Conservation (phyloP, 1,140 invertebrate genomes). For the Drosophila kanapiae region DNA sequence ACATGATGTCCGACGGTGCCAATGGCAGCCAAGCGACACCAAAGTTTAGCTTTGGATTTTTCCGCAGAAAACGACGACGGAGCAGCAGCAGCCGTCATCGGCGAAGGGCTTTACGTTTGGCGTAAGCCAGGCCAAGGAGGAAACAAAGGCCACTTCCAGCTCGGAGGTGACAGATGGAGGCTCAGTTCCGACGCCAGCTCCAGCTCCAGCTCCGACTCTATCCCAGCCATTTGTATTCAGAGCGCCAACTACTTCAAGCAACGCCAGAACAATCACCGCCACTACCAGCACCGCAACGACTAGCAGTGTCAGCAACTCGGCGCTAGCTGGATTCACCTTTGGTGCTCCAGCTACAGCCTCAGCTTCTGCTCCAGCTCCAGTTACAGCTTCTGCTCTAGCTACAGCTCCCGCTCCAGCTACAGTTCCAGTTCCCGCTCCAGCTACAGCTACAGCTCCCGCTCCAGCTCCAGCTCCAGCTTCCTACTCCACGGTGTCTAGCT, state of each 20-base stretch:
- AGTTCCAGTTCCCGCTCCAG: too few species aligned
- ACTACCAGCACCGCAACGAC: conserved; percentile 1
- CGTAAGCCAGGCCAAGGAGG: conserved; percentile 2
- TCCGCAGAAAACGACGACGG: too few species aligned
- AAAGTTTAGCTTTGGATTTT: conserved; percentile 85
- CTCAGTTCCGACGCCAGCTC: neutral
- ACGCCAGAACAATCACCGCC: conserved; percentile 8
- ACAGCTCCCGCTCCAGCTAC: neutral
- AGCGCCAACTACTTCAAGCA: conserved; percentile 19
- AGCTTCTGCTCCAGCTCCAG: neutral
- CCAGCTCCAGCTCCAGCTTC: too few species aligned
- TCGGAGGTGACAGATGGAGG: conserved; percentile 3
- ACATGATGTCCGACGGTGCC: neutral
- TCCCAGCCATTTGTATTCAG: conserved; percentile 15
- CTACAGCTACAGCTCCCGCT: too few species aligned
- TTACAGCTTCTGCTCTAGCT: neutral
- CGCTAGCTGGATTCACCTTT: conserved; percentile 43
- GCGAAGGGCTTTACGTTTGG: neutral
- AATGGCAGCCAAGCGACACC: conserved; percentile 70
- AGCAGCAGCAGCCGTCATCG: neutral
- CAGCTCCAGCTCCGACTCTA: conserved; percentile 2
- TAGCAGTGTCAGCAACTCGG: neutral
- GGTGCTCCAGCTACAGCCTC: conserved; percentile 4
- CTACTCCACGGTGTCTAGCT: conserved; percentile 17
- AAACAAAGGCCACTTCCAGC: conserved; percentile 2